phyloP scores from a whole-genome alignment of 2,888 invertebrate genomes.

The Ophioninae sp. region DNA sequence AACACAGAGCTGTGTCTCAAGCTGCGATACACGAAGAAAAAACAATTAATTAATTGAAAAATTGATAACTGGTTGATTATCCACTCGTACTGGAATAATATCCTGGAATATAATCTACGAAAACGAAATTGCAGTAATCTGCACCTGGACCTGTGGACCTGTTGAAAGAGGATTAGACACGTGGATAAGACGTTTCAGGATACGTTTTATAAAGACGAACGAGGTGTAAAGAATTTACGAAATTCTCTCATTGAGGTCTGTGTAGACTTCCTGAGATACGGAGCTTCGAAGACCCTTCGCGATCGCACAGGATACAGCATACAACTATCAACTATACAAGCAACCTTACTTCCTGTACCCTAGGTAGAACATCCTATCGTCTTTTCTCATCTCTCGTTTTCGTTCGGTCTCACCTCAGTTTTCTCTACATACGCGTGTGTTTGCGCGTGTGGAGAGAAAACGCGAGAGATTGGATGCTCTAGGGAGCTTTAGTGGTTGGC shows the following conservation, averaged over 20 bases:
- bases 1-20: no score
- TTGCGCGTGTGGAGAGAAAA: conserved; percentile 7
- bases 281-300: not conserved
- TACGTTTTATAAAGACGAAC: not conserved
- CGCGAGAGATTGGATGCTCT: conserved; percentile 59
- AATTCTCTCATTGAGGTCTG: not conserved
- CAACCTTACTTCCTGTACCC: conserved; percentile 45
- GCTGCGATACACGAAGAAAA: no score
- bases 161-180: no score
- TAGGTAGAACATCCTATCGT: conserved; percentile 45
- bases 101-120: no score
- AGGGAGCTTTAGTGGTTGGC: conserved; percentile 71
- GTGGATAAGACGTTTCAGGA: no score
- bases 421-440: conserved; percentile 20
- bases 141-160: no score
- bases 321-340: conserved; percentile 40
- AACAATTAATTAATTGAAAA: no score
- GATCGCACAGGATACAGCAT: conserved; percentile 5
- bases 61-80: no score
- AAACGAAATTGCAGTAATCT: no score
- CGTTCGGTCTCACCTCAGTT: conserved; percentile 41
- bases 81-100: no score
- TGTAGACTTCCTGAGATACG: conserved; percentile 2
- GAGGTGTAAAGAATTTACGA: not conserved
- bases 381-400: conserved; percentile 39